Evolutionary conservation across 2,797 vertebrate genomes (phyloP).

Genomic region (Centroberyx gerrardi): DNA sequence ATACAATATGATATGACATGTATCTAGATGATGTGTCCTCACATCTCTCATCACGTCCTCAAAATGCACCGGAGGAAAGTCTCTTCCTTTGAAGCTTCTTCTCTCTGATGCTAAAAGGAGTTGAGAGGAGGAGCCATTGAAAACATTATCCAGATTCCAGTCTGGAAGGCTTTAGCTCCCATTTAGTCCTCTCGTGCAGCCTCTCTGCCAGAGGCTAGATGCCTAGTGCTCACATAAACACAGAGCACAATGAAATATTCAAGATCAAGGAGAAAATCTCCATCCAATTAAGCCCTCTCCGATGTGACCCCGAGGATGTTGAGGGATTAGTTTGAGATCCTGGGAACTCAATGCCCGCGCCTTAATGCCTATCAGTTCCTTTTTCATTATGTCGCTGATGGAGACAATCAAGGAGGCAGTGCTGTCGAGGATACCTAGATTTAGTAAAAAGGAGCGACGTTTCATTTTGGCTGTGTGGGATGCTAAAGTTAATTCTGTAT

Average conservation of each 20-base stretch:
- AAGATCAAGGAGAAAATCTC: slow-evolving; percentile 70
- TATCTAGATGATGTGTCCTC: too few relatives aligned
- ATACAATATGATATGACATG: slow-evolving; percentile 1
- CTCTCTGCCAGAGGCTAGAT: slow-evolving; percentile 62
- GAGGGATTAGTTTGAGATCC: slow-evolving; percentile 61
- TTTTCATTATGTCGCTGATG: slow-evolving; percentile 12
- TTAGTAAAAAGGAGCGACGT: slow-evolving; percentile 26
- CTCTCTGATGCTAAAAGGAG: slow-evolving; percentile 36
- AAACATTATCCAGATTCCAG: slow-evolving; percentile 56
- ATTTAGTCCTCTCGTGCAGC: slow-evolving; percentile 49
- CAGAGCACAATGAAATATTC: slow-evolving; percentile 71
- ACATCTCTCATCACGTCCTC: not conserved
- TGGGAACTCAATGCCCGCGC: slow-evolving; percentile 36
- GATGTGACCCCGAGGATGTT: slow-evolving; percentile 67
- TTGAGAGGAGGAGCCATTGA: slow-evolving; percentile 13
- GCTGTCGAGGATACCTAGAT: slow-evolving; percentile 17
- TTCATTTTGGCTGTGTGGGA: slow-evolving; percentile 15
- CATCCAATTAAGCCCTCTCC: slow-evolving; percentile 68
- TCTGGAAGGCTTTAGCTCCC: slow-evolving; percentile 54
- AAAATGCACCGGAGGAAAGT: not conserved
- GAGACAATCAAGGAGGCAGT: slow-evolving; percentile 14
- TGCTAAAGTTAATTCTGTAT: slow-evolving; percentile 33
- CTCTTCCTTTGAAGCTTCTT: slow-evolving; percentile 34
- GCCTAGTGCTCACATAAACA: slow-evolving; percentile 64
- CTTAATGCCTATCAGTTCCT: slow-evolving; percentile 25